Evolutionary conservation across 2,888 invertebrate genomes (phyloP).

Genomic region (Melipona bicolor): DNA sequence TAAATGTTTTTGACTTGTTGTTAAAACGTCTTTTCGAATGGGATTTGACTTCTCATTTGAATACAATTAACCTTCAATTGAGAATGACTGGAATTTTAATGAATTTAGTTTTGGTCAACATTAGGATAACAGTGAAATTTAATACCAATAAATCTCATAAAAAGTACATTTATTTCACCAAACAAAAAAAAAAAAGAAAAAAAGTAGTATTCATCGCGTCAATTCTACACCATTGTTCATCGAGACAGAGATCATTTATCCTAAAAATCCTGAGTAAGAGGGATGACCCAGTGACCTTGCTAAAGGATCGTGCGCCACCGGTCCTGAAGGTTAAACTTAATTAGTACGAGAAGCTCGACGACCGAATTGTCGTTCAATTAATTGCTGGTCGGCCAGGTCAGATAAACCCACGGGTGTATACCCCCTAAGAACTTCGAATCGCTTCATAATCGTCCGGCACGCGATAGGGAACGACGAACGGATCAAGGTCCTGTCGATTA

Average conservation of each 20-base stretch:
- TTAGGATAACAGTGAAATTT: no score
- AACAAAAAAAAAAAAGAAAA: no score
- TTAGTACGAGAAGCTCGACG: constrained; percentile 62
- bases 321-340: constrained; percentile 65
- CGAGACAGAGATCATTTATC: background rate
- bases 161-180: background rate
- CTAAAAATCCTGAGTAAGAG: background rate
- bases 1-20: no score
- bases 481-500: constrained; percentile 64
- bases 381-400: constrained; percentile 60
- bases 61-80: no score
- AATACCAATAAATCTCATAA: background rate
- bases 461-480: constrained; percentile 58
- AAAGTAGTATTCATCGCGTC: background rate
- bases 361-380: constrained; percentile 68
- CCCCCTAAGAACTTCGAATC: constrained; percentile 45
- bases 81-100: no score
- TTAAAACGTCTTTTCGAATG: no score
- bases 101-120: no score
- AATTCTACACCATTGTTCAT: background rate
- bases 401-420: constrained; percentile 61
- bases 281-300: constrained; percentile 54
- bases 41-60: no score
- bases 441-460: constrained; percentile 56
- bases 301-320: constrained; percentile 44